Evolutionary conservation across 2,888 invertebrate genomes (phyloP).

Genomic region (Baccha elongata): DNA sequence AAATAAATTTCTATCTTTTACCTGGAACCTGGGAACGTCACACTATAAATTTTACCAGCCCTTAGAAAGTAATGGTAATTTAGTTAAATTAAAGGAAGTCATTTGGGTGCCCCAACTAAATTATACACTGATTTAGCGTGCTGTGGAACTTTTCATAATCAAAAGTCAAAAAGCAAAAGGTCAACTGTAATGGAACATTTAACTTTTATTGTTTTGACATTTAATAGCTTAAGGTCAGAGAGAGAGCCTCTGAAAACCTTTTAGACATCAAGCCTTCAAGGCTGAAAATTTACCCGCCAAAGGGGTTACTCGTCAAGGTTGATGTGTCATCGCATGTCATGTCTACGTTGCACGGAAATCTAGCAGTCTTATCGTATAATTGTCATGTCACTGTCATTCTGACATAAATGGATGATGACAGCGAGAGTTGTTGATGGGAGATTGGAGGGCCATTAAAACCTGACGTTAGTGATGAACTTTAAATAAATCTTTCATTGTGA

Average conservation of each 20-base stretch:
- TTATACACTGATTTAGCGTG: background rate
- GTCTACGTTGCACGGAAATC: slow-evolving; percentile 34
- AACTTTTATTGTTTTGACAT: slow-evolving; percentile 22
- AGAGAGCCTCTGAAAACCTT: background rate
- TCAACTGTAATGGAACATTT: slow-evolving; percentile 15
- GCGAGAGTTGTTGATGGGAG: background rate
- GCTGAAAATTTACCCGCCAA: slow-evolving; percentile 36
- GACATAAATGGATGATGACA: slow-evolving; percentile 35
- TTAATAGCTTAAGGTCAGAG: slow-evolving; percentile 1
- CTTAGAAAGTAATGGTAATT: slow-evolving; percentile 16
- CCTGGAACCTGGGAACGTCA: slow-evolving; percentile 8
- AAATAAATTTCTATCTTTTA: background rate
- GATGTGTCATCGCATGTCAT: slow-evolving; percentile 57
- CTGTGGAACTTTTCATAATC: background rate
- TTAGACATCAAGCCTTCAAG: background rate
- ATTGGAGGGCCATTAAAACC: slow-evolving; percentile 8
- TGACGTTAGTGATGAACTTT: slow-evolving; percentile 23
- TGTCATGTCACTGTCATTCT: slow-evolving; percentile 52
- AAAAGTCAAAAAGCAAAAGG: slow-evolving; percentile 17
- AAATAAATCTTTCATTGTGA: slow-evolving; percentile 20
- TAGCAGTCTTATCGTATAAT: slow-evolving; percentile 42
- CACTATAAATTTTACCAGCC: background rate
- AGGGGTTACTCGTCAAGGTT: slow-evolving; percentile 38
- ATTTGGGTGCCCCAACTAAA: slow-evolving; percentile 18
- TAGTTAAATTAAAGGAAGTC: slow-evolving; percentile 26